These are phyloP conservation scores for Coptotermes formosanus DNA, from an alignment of 1,140 invertebrate species.

Conservation along the genomic window DNA sequence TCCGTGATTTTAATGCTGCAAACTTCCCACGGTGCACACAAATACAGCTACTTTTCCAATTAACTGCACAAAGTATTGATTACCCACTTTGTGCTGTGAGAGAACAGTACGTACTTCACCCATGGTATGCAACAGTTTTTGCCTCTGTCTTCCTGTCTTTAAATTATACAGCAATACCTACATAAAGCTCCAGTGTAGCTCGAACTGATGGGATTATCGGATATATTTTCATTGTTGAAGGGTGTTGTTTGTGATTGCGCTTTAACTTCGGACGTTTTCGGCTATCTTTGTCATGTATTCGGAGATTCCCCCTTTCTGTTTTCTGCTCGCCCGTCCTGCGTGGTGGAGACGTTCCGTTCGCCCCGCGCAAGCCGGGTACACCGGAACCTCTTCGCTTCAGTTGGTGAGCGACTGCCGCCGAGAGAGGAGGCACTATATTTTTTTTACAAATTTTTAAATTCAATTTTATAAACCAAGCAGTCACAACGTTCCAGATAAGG, in stretches of 20 bases:
- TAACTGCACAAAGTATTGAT: conserved; percentile 3
- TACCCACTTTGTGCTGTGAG: not conserved
- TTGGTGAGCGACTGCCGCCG: not conserved
- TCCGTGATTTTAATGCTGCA: too few relatives aligned
- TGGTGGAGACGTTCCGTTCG: not conserved
- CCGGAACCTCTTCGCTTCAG: not conserved
- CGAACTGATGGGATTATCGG: not conserved
- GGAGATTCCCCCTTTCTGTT: not conserved
- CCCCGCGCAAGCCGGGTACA: not conserved
- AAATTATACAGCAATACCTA: not conserved
- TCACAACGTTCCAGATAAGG: not conserved
- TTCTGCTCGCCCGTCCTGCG: not conserved
- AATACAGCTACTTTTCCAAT: not conserved
- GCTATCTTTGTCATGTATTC: not conserved
- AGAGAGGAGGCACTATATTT: conserved; percentile 8
- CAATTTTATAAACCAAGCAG: not conserved
- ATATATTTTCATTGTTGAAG: conserved; percentile 14
- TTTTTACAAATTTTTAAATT: not conserved
- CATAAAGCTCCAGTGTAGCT: not conserved
- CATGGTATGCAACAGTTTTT: not conserved
- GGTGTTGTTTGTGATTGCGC: not conserved
- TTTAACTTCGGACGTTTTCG: not conserved
- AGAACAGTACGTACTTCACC: not conserved
- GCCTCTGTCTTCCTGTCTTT: not conserved
- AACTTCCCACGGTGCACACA: not conserved